A percentile compares a stretch with the other conserved stretches of the same genome.
Evolutionary conservation across 2,888 invertebrate genomes (phyloP).

Genomic region (Cryptosula pallasiana): DNA sequence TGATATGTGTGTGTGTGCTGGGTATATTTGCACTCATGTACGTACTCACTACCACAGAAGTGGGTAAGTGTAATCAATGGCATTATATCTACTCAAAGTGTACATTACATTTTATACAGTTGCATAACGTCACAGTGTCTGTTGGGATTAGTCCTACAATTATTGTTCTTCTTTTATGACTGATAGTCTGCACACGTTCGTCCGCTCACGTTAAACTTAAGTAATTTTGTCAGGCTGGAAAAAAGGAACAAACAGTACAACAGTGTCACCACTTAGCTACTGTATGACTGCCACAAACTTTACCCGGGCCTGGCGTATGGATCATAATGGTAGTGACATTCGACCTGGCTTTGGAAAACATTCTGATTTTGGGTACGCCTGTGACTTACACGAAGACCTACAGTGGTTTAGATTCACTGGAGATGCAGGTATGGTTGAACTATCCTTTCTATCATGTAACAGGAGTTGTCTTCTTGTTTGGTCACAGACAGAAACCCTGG

Average conservation of each 20-base stretch:
- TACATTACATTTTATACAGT: no score
- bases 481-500: background rate
- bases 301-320: background rate
- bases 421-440: background rate
- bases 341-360: background rate
- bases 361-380: background rate
- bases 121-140: no score
- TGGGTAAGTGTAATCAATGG: background rate
- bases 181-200: no score
- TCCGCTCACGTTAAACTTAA: no score
- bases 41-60: background rate
- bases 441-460: background rate
- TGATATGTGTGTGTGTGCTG: background rate
- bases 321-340: background rate
- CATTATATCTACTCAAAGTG: no score
- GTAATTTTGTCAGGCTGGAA: no score
- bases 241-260: no score
- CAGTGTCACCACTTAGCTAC: no score
- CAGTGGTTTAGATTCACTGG: background rate
- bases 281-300: background rate
- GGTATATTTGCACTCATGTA: background rate
- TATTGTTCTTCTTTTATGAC: no score
- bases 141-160: no score
- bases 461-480: background rate
- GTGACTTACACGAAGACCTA: background rate